A percentile compares a stretch with the other conserved stretches of the same genome.
These are phyloP conservation scores for Tetraodon nigroviridis DNA, from an alignment of 2,113 vertebrate species.

Conservation along the genomic window DNA sequence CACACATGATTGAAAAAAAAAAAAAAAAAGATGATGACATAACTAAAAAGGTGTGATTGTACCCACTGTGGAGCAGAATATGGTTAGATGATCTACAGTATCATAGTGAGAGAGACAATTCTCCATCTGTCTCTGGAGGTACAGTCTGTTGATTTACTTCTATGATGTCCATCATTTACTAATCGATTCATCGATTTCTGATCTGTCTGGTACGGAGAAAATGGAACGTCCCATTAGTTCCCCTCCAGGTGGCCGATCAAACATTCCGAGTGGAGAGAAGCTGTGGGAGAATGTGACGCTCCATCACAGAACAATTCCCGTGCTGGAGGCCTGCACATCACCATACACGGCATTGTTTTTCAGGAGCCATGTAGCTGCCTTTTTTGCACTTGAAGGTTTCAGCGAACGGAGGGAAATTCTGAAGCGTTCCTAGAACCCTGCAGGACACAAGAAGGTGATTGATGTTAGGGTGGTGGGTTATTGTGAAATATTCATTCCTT, in stretches of 20 bases:
- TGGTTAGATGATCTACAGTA: slow-evolving; percentile 54
- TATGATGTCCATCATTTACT: slow-evolving; percentile 52
- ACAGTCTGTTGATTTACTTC: slow-evolving; percentile 41
- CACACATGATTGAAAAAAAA: slow-evolving; percentile 19
- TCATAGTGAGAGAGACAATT: slow-evolving; percentile 38
- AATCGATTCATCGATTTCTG: slow-evolving; percentile 48
- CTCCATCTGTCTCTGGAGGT: slow-evolving; percentile 34
- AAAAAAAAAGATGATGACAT: slow-evolving; percentile 16
- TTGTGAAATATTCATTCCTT: not conserved
- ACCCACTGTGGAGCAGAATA: slow-evolving; percentile 42
- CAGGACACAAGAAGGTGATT: slow-evolving; percentile 18
- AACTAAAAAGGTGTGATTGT: slow-evolving; percentile 32
- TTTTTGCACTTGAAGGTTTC: slow-evolving; percentile 84
- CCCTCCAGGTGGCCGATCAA: slow-evolving; percentile 28
- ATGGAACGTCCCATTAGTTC: slow-evolving; percentile 27
- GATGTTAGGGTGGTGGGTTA: not conserved
- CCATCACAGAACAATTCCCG: slow-evolving; percentile 12
- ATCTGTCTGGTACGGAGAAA: slow-evolving; percentile 48
- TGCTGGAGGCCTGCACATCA: slow-evolving; percentile 65
- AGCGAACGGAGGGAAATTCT: slow-evolving; percentile 90
- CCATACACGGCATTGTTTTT: slow-evolving; percentile 86
- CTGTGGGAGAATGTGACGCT: slow-evolving; percentile 5
- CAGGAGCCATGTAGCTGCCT: slow-evolving; percentile 82
- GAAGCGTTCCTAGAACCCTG: slow-evolving; percentile 90
- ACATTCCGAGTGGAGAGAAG: slow-evolving; percentile 47